A percentile compares a stretch with the other conserved stretches of the same genome.
Conservation (phyloP, 1,140 invertebrate genomes). For the Drosophila albomicans region DNA sequence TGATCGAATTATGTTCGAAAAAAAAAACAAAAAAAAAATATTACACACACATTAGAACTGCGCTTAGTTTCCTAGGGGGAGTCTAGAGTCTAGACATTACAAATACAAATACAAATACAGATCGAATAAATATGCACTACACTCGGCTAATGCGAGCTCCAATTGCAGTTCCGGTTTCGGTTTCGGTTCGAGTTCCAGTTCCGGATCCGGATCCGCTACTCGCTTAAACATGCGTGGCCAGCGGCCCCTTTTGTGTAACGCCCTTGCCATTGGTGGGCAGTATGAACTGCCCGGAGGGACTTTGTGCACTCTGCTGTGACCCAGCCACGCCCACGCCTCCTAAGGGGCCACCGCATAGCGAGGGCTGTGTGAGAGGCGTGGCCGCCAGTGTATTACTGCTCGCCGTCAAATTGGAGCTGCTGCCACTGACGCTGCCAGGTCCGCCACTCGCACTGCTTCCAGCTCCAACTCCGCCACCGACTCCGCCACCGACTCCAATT, state of each 20-base stretch:
- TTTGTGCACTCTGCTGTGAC: constrained; percentile 65
- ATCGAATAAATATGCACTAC: constrained; percentile 49
- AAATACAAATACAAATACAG: constrained; percentile 46
- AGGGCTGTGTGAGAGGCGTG: constrained; percentile 64
- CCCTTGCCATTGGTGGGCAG: constrained; percentile 83
- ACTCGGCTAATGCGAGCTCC: not conserved
- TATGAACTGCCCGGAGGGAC: constrained; percentile 84
- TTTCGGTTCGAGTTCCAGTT: constrained; percentile 7
- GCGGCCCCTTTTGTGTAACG: constrained; percentile 75
- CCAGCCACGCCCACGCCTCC: constrained; percentile 31
- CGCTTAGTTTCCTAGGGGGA: constrained; percentile 38
- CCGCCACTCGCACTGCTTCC: constrained; percentile 29
- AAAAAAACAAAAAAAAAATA: constrained; percentile 35
- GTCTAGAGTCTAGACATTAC: constrained; percentile 21
- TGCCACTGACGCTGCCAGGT: constrained; percentile 77
- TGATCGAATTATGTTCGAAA: constrained; percentile 50
- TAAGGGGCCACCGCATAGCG: constrained; percentile 24
- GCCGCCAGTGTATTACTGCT: constrained; percentile 83
- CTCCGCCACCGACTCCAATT: not conserved
- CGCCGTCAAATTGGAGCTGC: constrained; percentile 81
- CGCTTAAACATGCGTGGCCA: constrained; percentile 83
- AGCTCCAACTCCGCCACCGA: constrained; percentile 6
- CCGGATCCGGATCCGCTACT: constrained; percentile 1
- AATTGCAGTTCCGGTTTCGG: not conserved
- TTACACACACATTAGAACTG: constrained; percentile 28